Conservation (phyloP, 1,140 invertebrate genomes). For the Pseudomyrmex concolor region DNA sequence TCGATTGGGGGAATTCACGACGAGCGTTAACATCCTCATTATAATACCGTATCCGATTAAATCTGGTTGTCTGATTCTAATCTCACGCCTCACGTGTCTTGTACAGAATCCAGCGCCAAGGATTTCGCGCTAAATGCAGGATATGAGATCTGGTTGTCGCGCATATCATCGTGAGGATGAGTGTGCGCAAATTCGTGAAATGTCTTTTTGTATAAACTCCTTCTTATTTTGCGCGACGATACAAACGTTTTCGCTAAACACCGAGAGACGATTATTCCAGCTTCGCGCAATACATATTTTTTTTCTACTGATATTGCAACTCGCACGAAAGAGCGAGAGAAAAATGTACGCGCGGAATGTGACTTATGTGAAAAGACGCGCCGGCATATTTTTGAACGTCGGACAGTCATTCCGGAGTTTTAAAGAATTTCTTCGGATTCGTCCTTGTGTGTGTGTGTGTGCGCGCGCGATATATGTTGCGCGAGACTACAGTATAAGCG, state of each 20-base stretch:
- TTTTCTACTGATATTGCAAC: conserved; percentile 3
- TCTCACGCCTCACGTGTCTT: background rate
- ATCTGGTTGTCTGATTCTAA: conserved; percentile 19
- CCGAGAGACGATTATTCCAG: background rate
- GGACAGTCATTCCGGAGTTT: background rate
- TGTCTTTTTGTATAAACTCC: background rate
- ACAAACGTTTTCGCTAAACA: conserved; percentile 6
- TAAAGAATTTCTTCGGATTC: conserved; percentile 9
- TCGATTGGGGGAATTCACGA: background rate
- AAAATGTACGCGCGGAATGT: background rate
- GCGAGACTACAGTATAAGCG: background rate
- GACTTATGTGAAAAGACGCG: conserved; percentile 2
- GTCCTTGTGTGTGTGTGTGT: background rate
- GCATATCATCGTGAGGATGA: no score
- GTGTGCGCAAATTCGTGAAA: background rate
- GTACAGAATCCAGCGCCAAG: background rate
- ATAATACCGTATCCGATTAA: background rate
- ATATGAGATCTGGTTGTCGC: background rate
- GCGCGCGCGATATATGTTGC: background rate
- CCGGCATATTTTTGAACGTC: conserved; percentile 12
- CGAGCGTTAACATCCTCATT: background rate
- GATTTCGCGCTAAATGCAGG: conserved; percentile 24
- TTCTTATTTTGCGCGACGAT: no score
- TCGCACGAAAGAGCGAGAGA: background rate
- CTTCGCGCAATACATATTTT: background rate